Base-by-base conservation (phyloP, 2,797 vertebrate genomes). In the Cichlasoma orientale region DNA sequence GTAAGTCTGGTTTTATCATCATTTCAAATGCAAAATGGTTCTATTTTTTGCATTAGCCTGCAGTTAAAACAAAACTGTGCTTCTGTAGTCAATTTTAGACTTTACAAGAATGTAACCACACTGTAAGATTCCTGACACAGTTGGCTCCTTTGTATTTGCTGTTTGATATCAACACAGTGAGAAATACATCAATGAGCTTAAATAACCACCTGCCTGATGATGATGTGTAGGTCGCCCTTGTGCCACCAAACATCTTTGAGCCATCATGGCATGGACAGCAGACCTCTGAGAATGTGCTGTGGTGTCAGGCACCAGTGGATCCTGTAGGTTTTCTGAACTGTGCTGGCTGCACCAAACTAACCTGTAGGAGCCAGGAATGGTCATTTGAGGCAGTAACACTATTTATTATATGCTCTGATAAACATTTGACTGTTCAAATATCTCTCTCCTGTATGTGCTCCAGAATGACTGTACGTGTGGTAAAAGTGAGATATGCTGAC, bases 21-120 rank as follows among this genome's bases (percentile, higher is more conserved):
- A 21, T 50, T 29, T 50, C 25, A 68, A 68, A 29, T 50, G 41
- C 63, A 29, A 50, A 68, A 29, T 50, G 25, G 1, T 29, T 68
- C 63, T 68, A 29, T 68, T 68, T 50, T 66, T 68, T 68, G 63
- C 25, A n/a, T 66, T 66, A 47, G 61, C 23, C 23, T 68, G 44
- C 3, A 1, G 18, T 68, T 68, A 50, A 68, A 29, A 50, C 41
- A 68, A 68, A 29, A 68, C 5, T 50, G 18, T 29, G 6, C 41
- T 29, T 50, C 63, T 50, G 47, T 68, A 19, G 61, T 50, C 25
- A 47, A 16, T 27, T 66, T 27, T 27, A 47, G 23, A 47, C 23
- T 66, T 66, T 16, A 47, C 47, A 29, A 29, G 25, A 50, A 50
- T 68, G 10, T 68, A 66, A 16, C 41, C 29, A 6, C 0, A 47